Evolutionary conservation across 2,888 invertebrate species (phyloP), one percentile per base, ranked within the genome.

Genomic region (Tiliacea citrago): DNA sequence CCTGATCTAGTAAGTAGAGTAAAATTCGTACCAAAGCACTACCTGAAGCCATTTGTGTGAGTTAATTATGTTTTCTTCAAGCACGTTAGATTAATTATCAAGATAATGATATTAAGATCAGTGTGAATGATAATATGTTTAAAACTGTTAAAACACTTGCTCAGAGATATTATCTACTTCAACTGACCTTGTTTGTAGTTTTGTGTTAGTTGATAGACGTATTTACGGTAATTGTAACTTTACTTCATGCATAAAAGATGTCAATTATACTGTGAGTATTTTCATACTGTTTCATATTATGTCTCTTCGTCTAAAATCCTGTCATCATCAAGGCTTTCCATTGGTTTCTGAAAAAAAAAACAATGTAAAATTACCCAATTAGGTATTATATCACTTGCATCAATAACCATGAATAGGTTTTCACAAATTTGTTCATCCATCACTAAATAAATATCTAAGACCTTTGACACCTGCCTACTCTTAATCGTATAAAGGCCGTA

Each of bases 1-100:
- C 42, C 63, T 82, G 79, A 72, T 82, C 71, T 71, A 58, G 57
- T 82, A 82, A 82, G 68, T 82, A 49, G 79, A 82, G 62, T 72
- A 69, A 60, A 65, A 71, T 68, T 78, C n/a, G 12, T 35, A 42
- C 51, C n/a, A 53, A 42, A 62, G 12, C 21, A 74, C 53, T 69
- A 67, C 21, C 24, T 69, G 42, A 49, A 62, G 1, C 10, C 21
- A 39, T 24, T 53, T 21, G 13, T 42, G 29, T 53, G 9, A 51
- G 39, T 63, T 45, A 13, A 55, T 65, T 10, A 29, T 29, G 6
- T 39, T 73, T 78, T 68, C 13, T 78, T 55, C 53, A n/a, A 63
- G 47, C 39, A 29, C 29, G 47, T 58, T 47, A 47, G n/a, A 42
- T 73, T 61, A 35, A 60, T 62, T 24, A 35, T 49, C 21, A 53